These are phyloP conservation scores for Parapsyche elsis DNA, from an alignment of 1,140 invertebrate species.

Conservation along the genomic window DNA sequence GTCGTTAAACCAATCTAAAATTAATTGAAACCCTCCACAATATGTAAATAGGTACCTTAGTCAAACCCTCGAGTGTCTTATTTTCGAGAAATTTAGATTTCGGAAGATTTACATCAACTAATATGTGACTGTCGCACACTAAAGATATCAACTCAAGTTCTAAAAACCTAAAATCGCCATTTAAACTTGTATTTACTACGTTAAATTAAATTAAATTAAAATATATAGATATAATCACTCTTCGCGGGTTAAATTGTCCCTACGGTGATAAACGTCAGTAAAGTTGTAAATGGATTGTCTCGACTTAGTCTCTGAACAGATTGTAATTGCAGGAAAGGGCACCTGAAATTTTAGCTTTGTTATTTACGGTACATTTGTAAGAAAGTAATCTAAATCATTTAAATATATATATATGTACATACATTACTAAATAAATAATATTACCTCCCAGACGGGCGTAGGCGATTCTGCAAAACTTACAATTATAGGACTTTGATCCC, in stretches of 20 bases:
- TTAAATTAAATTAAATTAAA: too few relatives aligned
- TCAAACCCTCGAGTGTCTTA: background rate
- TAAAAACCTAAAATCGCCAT: background rate
- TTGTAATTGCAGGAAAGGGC: slow-evolving; percentile 71
- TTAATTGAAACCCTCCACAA: background rate
- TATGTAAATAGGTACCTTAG: background rate
- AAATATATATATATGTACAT: background rate
- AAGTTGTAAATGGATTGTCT: slow-evolving; percentile 67
- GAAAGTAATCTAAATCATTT: background rate
- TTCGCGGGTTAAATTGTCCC: slow-evolving; percentile 57
- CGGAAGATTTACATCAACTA: background rate
- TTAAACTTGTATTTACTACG: too few relatives aligned
- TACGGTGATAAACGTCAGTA: slow-evolving; percentile 62
- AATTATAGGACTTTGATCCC: slow-evolving; percentile 73
- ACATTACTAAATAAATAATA: background rate
- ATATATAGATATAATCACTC: slow-evolving; percentile 17
- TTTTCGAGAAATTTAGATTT: background rate
- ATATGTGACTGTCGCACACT: background rate
- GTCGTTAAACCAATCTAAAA: too few relatives aligned
- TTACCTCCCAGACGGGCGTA: slow-evolving; percentile 70
- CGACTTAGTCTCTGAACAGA: slow-evolving; percentile 71
- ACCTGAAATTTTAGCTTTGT: slow-evolving; percentile 63
- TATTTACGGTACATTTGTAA: too few relatives aligned
- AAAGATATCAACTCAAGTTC: background rate
- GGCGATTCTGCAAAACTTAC: slow-evolving; percentile 73